Evolutionary conservation across 2,888 invertebrate genomes (phyloP).

Genomic region (Pantelozetes paolii): DNA sequence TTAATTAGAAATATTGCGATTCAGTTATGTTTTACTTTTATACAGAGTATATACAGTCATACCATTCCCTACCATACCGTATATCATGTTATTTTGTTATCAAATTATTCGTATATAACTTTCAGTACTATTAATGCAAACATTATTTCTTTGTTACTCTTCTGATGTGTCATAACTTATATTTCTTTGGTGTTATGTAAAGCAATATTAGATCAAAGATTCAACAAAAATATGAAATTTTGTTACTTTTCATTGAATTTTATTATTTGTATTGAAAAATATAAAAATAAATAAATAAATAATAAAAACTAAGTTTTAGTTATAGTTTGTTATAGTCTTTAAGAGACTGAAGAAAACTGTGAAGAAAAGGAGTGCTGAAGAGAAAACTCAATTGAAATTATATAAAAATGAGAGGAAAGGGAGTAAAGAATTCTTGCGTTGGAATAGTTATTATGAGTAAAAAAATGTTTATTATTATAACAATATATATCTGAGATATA

Average conservation of each 20-base stretch:
- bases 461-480: slow-evolving; percentile 33
- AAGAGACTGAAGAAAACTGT: neutral
- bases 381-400: neutral
- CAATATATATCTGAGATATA: neutral
- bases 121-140: slow-evolving; percentile 13
- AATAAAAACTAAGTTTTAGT: neutral
- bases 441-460: neutral
- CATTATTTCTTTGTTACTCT: slow-evolving; percentile 4
- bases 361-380: neutral
- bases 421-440: neutral
- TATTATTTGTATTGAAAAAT: neutral
- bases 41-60: neutral
- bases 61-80: neutral
- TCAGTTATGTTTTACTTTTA: slow-evolving; percentile 5
- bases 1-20: slow-evolving; percentile 23
- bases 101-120: neutral
- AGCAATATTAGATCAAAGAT: neutral
- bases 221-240: neutral
- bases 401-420: neutral
- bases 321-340: neutral
- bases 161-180: neutral
- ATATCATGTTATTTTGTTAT: slow-evolving; percentile 3
- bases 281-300: neutral
- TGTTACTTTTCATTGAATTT: neutral
- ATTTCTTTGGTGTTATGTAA: neutral